Evolutionary conservation across 92 coral and sea anemone genomes (phyloP), one percentile per base, ranked within the genome.

Genomic region (Zoanthus sansibaricus): DNA sequence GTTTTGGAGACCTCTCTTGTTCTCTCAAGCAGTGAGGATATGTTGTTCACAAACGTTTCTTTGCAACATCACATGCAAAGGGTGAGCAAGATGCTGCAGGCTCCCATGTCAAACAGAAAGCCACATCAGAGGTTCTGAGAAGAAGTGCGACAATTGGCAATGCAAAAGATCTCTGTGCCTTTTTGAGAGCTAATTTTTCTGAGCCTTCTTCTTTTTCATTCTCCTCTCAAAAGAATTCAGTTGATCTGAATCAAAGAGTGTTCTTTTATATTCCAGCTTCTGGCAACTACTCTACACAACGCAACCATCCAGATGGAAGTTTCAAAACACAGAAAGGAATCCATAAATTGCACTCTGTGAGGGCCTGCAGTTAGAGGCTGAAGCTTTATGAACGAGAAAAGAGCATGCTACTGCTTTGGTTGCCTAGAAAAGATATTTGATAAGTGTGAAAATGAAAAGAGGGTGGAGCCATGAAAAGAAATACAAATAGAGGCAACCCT

Each of bases 31-130:
- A 56, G 4, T 56, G 6, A 56, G 64, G 64, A 9, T 56, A 56
- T 56, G 64, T 56, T 56, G 18, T 56, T 56, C 64, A 56, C 64
- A 56, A 4, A 56, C 6, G 64, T 56, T 56, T 56, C 64, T 56
- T 56, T 56, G 64, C 64, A 56, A 56, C 64, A 56, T 56, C 64
- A 56, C 64, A 56, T 56, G 64, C 54, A 49, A 49, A 49, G 54
- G 54, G 54, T 10, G 54, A 49, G 5, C 54, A 49, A 10, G 54
- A 49, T 49, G 54, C 54, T 7, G 54, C 54, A 49, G 54, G 54
- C 8, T 49, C 54, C 8, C 54, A 49, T 49, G 64, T 56, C 17
- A 56, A 56, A 56, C 64, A 56, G 58, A 52, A 52, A 56, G 64
- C 64, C 16, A 56, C 64, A 15, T 56, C 64, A 10, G 64, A 56